These are phyloP conservation scores for Mustela nigripes DNA, from an alignment of 2,113 vertebrate species.

Conservation along the genomic window DNA sequence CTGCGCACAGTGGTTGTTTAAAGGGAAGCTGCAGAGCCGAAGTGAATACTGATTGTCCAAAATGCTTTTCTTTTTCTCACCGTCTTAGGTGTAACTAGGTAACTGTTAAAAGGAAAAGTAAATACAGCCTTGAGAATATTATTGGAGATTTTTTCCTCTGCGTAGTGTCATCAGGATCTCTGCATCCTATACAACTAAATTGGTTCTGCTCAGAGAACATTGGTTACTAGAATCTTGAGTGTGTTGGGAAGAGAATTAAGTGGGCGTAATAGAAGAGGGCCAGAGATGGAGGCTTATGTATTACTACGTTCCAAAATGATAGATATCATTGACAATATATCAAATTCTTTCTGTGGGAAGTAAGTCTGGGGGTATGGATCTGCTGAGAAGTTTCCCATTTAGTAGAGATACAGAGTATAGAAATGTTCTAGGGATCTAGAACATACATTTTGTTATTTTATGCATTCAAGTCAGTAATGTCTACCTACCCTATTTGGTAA, in stretches of 20 bases:
- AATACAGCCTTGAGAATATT: background rate
- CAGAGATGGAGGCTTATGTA: background rate
- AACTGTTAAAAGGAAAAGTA: slow-evolving; percentile 5
- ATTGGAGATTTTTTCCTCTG: slow-evolving; percentile 8
- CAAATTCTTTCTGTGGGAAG: background rate
- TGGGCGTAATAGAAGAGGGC: slow-evolving; percentile 33
- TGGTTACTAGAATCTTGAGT: slow-evolving; percentile 4
- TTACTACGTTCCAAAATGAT: background rate
- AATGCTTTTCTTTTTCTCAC: slow-evolving; percentile 23
- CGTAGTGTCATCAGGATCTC: background rate
- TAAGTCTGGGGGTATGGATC: background rate
- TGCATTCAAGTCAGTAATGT: background rate
- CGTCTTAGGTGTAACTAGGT: slow-evolving; percentile 27
- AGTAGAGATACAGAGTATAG: background rate
- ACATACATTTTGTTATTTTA: slow-evolving; percentile 32
- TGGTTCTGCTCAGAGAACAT: background rate
- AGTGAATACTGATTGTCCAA: background rate
- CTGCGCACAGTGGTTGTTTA: background rate
- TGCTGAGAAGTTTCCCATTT: background rate
- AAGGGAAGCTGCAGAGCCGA: background rate
- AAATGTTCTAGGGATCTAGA: background rate
- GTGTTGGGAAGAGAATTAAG: background rate
- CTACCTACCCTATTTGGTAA: background rate
- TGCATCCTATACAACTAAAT: background rate
- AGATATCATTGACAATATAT: background rate